phyloP scores from a whole-genome alignment of 2,113 vertebrate genomes.

The Octodon degus region DNA sequence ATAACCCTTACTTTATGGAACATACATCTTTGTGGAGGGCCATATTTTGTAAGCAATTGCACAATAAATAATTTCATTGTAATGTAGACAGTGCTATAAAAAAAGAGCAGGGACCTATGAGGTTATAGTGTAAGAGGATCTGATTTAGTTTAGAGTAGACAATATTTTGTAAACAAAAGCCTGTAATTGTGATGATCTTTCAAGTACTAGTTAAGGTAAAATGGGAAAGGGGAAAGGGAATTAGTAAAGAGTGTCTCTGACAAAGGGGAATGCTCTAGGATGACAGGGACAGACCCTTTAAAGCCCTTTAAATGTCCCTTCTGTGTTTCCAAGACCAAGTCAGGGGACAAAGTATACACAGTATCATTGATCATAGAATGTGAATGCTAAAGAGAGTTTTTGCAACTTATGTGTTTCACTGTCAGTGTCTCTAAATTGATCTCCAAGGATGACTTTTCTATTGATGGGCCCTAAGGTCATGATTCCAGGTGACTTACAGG shows the following conservation, averaged over 20 bases:
- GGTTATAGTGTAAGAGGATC: not conserved
- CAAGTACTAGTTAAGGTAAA: not conserved
- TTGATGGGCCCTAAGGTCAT: not conserved
- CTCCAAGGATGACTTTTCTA: not conserved
- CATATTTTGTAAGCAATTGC: not conserved
- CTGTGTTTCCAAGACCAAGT: no score
- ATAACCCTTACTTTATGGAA: not conserved
- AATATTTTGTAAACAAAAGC: not conserved
- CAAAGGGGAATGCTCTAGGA: not conserved
- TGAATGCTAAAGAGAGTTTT: not conserved
- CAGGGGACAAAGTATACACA: not conserved
- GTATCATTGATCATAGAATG: not conserved
- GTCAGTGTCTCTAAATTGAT: not conserved
- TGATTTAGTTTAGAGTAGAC: not conserved
- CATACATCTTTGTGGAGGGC: not conserved
- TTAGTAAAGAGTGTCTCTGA: not conserved
- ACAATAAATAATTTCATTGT: not conserved
- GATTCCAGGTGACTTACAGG: not conserved
- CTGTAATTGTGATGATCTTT: not conserved
- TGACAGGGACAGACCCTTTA: not conserved
- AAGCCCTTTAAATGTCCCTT: not conserved
- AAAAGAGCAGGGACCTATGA: not conserved
- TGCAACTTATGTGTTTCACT: not conserved
- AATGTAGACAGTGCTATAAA: not conserved
- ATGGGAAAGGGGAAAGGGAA: not conserved